phyloP scores from a whole-genome alignment of 2,113 vertebrate genomes.

The Poeciliopsis retropinna region DNA sequence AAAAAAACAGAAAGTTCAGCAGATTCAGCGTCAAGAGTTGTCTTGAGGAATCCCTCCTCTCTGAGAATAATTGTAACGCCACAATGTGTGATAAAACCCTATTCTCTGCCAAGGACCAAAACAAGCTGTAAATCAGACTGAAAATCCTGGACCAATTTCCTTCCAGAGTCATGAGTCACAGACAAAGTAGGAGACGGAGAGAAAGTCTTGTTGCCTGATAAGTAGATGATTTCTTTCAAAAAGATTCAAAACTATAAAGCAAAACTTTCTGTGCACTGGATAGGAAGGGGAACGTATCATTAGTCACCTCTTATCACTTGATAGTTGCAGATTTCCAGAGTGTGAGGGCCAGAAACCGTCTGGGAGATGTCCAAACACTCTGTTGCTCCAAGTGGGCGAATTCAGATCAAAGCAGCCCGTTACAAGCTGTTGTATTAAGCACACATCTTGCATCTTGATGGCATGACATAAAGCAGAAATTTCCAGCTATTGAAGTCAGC shows the following conservation, averaged over 20 bases:
- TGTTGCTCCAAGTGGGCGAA: not conserved
- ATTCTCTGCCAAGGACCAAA: constrained; percentile 50
- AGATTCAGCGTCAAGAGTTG: constrained; percentile 19
- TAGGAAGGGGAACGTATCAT: not conserved
- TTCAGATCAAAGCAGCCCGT: constrained; percentile 10
- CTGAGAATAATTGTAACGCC: constrained; percentile 44
- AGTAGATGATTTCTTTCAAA: not conserved
- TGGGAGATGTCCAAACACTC: constrained; percentile 12
- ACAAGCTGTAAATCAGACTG: constrained; percentile 55
- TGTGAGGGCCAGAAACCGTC: not conserved
- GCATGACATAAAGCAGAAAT: not conserved
- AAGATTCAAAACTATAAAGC: not conserved
- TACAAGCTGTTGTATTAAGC: too few relatives aligned
- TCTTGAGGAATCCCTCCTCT: constrained; percentile 22
- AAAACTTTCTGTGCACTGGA: not conserved
- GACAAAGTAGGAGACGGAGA: constrained; percentile 1
- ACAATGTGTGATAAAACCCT: constrained; percentile 59
- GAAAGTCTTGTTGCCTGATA: constrained; percentile 8
- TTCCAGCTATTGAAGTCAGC: too few relatives aligned
- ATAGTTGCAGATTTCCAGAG: not conserved
- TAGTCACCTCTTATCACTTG: not conserved
- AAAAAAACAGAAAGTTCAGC: not conserved
- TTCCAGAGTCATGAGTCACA: constrained; percentile 49
- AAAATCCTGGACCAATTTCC: constrained; percentile 32
- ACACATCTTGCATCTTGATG: too few relatives aligned